phyloP scores from a whole-genome alignment of 2,113 vertebrate species.

The Mobula hypostoma region DNA sequence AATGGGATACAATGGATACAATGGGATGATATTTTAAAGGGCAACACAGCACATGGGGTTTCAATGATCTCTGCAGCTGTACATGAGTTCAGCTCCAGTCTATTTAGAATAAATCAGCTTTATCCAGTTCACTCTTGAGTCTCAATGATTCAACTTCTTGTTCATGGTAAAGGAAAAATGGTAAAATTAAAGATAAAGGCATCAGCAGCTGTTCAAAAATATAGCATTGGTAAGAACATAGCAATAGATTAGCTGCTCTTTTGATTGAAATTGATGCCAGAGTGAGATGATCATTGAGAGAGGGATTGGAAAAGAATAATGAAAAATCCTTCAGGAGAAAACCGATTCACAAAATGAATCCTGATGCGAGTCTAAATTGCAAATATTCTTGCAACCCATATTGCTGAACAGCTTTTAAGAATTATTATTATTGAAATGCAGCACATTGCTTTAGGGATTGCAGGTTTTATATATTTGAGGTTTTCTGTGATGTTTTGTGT shows the following conservation, averaged over 20 bases:
- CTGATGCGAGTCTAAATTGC: not conserved
- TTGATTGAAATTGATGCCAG: conserved; percentile 10
- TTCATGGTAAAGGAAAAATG: not conserved
- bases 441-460: not conserved
- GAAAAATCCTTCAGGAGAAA: not conserved
- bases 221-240: not conserved
- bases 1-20: not conserved
- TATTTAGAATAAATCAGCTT: not conserved
- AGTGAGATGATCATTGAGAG: not conserved
- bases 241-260: not conserved
- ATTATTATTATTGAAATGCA: no score
- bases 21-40: not conserved
- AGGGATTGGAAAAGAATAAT: conserved; percentile 1
- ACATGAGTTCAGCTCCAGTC: not conserved
- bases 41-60: not conserved
- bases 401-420: no score
- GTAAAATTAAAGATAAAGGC: not conserved
- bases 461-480: not conserved
- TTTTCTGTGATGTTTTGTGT: not conserved
- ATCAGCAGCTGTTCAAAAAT: not conserved
- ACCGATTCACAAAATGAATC: not conserved
- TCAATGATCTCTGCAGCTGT: not conserved
- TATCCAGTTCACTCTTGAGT: not conserved
- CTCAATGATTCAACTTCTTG: not conserved
- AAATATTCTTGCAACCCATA: not conserved